Evolutionary conservation across 2,888 invertebrate genomes (phyloP), one percentile per base, ranked within the genome.

Genomic region (Pogonocherus hispidulus): DNA sequence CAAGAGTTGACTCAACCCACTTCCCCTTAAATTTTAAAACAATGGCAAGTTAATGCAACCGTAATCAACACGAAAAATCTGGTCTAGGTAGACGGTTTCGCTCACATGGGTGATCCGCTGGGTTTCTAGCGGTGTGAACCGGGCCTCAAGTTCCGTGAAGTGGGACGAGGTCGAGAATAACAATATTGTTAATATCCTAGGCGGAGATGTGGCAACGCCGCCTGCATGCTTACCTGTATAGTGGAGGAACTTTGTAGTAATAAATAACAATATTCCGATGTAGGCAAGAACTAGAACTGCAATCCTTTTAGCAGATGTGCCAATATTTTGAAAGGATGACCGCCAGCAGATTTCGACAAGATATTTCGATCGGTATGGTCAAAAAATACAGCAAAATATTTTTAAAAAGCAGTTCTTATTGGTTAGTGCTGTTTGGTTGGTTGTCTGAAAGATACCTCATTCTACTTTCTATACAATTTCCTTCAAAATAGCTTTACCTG

Each of bases 81-180:
- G 8, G 52, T 23, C 14, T 55, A 37, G 19, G 19, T 37, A 51
- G 16, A 35, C 51, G 14, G 66, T 66, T 69, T 63, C 55, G 59
- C 64, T 37, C 72, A 72, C 72, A 72, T 71, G 71, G 68, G 69
- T 72, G 76, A 73, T 69, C 73, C 72, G 72, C 16, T 56, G 64
- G 57, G 65, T 69, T 77, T 78, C 73, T 66, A 70, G 78, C 77
- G 75, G 81, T 78, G 80, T 83, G 79, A 82, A 78, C 74, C 77
- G 68, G 82, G 79, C 82, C 81, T 79, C 78, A 79, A 80, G 83
- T 83, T 83, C 83, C 81, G 81, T 82, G 82, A 84, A 85, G 84
- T 85, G 83, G 85, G 84, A 84, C 85, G 84, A 85, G 84, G 85
- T 84, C 85, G 83, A 78, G 76, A 79, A 81, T 80, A 82, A 82